Evolutionary conservation across 1,140 invertebrate genomes (phyloP).

Genomic region (Drosophila neocordata): DNA sequence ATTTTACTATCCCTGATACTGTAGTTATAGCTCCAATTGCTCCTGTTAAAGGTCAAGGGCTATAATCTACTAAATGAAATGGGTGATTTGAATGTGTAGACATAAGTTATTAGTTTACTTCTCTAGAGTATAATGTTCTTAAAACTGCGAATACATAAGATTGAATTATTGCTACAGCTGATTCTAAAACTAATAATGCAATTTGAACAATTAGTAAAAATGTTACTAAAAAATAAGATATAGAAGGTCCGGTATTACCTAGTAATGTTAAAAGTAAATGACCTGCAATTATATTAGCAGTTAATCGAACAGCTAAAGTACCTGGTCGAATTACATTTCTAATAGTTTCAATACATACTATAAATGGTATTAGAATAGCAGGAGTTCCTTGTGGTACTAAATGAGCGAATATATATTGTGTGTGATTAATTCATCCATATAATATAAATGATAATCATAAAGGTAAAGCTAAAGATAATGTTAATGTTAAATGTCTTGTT

Average conservation of each 20-base stretch:
- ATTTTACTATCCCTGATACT: slow-evolving; percentile 55
- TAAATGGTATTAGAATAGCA: slow-evolving; percentile 84
- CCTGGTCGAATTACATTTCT: slow-evolving; percentile 86
- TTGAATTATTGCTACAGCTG: slow-evolving; percentile 84
- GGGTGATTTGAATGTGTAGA: slow-evolving; percentile 83
- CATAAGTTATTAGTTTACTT: slow-evolving; percentile 83
- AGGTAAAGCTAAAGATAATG: slow-evolving; percentile 84
- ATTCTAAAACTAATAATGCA: slow-evolving; percentile 84
- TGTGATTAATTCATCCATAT: slow-evolving; percentile 84
- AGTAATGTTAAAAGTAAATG: slow-evolving; percentile 85
- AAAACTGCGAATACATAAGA: slow-evolving; percentile 84
- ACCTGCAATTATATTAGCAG: slow-evolving; percentile 88
- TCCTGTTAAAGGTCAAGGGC: slow-evolving; percentile 67
- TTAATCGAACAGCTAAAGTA: slow-evolving; percentile 86
- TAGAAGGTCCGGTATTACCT: slow-evolving; percentile 45
- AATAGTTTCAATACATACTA: slow-evolving; percentile 85
- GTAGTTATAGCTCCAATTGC: slow-evolving; percentile 52
- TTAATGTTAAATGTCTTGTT: slow-evolving; percentile 85
- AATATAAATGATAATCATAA: slow-evolving; percentile 86
- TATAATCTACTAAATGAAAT: slow-evolving; percentile 85
- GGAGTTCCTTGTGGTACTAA: slow-evolving; percentile 86
- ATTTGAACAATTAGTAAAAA: slow-evolving; percentile 84
- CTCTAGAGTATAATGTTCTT: slow-evolving; percentile 84
- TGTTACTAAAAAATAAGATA: slow-evolving; percentile 73
- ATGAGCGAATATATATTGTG: slow-evolving; percentile 85